Percentiles rank a stretch among this genome's conserved stretches.
These are phyloP conservation scores for Abramis brama DNA, from an alignment of 2,113 vertebrate species.

Conservation along the genomic window DNA sequence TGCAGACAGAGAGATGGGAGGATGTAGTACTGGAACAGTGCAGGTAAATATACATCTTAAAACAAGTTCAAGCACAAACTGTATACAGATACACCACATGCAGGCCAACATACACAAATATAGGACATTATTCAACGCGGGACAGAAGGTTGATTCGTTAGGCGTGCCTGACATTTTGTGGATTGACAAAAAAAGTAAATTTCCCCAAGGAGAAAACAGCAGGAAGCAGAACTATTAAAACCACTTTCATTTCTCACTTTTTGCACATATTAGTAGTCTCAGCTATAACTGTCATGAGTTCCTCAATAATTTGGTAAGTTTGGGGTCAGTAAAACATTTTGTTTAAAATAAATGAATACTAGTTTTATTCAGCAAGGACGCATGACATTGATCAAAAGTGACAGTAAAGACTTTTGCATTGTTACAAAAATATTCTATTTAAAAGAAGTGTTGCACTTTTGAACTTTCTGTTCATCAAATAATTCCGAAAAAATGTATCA, in stretches of 20 bases:
- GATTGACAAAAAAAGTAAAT: not conserved
- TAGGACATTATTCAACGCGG: not conserved
- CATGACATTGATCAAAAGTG: not conserved
- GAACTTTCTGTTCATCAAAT: not conserved
- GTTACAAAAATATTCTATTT: not conserved
- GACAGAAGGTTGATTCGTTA: not conserved
- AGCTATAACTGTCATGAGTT: not conserved
- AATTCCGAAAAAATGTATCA: not conserved
- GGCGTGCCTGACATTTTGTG: not conserved
- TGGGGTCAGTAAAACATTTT: not conserved
- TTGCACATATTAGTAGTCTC: not conserved
- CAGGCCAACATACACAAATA: not conserved
- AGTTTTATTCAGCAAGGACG: not conserved
- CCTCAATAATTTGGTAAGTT: not conserved
- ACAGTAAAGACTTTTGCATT: not conserved
- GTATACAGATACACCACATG: not conserved
- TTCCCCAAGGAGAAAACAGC: slow-evolving; percentile 25
- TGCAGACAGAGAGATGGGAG: slow-evolving; percentile 63
- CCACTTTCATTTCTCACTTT: slow-evolving; percentile 48
- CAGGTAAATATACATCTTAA: slow-evolving; percentile 64
- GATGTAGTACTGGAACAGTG: slow-evolving; percentile 66
- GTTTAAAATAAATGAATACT: not conserved
- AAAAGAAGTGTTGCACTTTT: not conserved
- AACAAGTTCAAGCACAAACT: not conserved
- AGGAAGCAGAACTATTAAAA: slow-evolving; percentile 42